A percentile compares a stretch with the other conserved stretches of the same genome.
Evolutionary conservation across 2,888 invertebrate species (phyloP).

Genomic region (Melinopterus prodromus): DNA sequence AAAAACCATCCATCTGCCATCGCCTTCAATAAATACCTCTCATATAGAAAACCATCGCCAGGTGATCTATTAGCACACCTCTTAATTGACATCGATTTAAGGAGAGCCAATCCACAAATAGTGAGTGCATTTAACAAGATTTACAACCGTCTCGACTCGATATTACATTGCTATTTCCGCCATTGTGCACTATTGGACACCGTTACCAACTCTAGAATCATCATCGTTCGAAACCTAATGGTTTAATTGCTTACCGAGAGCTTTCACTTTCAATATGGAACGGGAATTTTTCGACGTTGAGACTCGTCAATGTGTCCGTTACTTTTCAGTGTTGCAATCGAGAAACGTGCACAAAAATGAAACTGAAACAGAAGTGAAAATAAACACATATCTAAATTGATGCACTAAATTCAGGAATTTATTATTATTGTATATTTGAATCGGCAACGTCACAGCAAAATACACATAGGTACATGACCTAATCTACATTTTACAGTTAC

Average conservation of each 20-base stretch:
- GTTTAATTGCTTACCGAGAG: background rate
- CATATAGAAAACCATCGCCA: background rate
- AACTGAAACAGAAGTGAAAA: background rate
- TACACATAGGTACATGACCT: no score
- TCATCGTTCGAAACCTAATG: background rate
- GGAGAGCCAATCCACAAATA: background rate
- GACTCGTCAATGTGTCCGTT: background rate
- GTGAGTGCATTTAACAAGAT: background rate
- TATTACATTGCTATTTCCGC: background rate
- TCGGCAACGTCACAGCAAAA: no score
- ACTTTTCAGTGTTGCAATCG: conserved; percentile 4
- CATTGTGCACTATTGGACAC: background rate
- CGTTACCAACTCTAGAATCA: background rate
- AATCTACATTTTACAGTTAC: no score
- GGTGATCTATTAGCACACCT: background rate
- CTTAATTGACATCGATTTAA: background rate
- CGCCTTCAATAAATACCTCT: background rate
- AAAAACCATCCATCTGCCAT: background rate
- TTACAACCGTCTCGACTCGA: background rate
- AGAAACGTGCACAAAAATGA: background rate
- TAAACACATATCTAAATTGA: no score
- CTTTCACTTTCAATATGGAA: background rate
- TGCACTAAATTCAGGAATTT: no score
- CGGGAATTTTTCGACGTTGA: background rate
- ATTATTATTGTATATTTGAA: no score